Evolutionary conservation across 2,113 vertebrate genomes (phyloP).

Genomic region (Labeo rohita): DNA sequence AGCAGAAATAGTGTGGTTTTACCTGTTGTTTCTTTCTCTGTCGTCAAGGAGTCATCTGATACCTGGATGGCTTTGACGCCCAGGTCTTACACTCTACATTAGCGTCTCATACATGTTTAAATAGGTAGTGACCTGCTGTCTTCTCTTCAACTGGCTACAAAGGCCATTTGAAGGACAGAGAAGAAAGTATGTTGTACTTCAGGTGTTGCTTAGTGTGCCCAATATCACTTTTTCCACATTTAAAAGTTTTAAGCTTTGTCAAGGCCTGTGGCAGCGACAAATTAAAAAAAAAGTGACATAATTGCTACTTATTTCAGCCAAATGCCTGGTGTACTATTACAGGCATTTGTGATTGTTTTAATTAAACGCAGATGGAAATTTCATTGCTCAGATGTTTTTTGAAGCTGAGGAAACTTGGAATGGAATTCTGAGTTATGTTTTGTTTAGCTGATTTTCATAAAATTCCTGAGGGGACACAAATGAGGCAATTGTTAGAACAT

Average conservation of each 20-base stretch:
- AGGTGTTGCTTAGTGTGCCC: background rate
- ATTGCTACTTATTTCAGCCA: background rate
- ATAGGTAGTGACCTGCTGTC: conserved; percentile 57
- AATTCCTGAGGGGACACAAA: background rate
- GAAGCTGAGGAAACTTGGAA: background rate
- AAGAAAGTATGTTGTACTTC: background rate
- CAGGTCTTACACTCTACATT: conserved; percentile 42
- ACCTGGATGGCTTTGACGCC: conserved; percentile 61
- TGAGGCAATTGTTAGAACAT: background rate
- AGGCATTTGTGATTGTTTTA: background rate
- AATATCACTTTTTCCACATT: background rate
- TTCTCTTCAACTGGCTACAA: conserved; percentile 13
- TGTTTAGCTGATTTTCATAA: background rate
- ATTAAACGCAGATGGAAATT: background rate
- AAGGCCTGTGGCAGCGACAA: background rate
- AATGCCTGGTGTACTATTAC: background rate
- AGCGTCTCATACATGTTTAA: conserved; percentile 69
- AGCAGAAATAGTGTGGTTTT: conserved; percentile 59
- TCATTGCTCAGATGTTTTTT: background rate
- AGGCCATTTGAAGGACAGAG: background rate
- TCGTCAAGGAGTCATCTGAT: conserved; percentile 71
- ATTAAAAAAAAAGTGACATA: background rate
- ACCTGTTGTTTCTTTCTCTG: conserved; percentile 64
- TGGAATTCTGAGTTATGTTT: background rate
- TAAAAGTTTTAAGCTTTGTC: background rate